Evolutionary conservation across 2,113 vertebrate genomes (phyloP), one percentile per base, ranked within the genome.

Genomic region (Callipepla squamata): DNA sequence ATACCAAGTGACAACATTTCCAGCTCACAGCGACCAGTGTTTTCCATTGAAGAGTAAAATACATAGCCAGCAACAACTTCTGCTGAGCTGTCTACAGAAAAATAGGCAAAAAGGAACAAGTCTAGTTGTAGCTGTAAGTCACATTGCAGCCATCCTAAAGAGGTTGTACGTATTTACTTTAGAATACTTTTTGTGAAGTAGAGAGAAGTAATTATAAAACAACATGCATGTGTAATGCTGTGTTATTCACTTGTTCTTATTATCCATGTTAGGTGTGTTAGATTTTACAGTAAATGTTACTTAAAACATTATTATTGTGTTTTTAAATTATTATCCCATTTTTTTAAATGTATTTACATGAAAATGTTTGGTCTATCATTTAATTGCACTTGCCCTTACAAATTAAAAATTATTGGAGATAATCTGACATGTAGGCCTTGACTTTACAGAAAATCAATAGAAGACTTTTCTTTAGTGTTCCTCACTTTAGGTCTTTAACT

Each of bases 341-440:
- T 95, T 95, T 95, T 94, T 96, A 55, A 91, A 65, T 95, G 85
- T 97, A 57, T 94, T 95, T 91, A 78, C 83, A 55, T 53, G 90
- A 93, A 87, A 92, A 80, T 62, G 77, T 94, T 83, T 93, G 85
- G 80, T 84, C 61, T 59, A 96, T 65, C 80, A 91, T 89, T 87
- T 93, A 89, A 79, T 78, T 78, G 73, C 1, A 20, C n/a, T 78
- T 30, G n/a, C 23, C 77, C 47, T 96, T 59, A 11, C 84, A 94
- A 76, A 53, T 92, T 78, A 68, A 91, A 93, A 95, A 82, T 89
- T 96, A 90, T 84, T 96, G 66, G 70, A 92, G 92, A 44, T 91
- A 90, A 95, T 81, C 30, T 79, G 80, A 48, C 83, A 58, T 53
- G 92, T 93, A 81, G 34, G 72, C 34, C 40, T 81, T 96, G 67